A percentile compares a stretch with the other conserved stretches of the same genome.
Evolutionary conservation across 2,797 vertebrate species (phyloP).

Genomic region (Eremophila alpestris): DNA sequence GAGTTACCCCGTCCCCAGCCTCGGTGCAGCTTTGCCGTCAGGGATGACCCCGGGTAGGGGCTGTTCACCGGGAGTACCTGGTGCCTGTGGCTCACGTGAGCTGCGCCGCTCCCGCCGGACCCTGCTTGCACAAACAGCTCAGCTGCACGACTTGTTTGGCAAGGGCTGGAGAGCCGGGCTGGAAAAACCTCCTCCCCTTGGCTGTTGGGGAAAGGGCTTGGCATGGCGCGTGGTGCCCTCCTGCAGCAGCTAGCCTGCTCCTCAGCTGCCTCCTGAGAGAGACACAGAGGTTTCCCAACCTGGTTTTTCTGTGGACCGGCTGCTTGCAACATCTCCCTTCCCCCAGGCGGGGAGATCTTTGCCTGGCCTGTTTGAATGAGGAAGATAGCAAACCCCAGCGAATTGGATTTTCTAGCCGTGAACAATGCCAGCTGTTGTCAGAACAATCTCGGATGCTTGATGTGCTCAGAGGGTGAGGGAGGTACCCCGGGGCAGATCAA

Average conservation of each 20-base stretch:
- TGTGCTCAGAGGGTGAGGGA: background rate
- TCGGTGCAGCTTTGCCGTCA: rapidly evolving
- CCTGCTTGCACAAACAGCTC: background rate
- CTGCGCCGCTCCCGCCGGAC: background rate
- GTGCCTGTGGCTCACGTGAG: background rate
- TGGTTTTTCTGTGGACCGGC: background rate
- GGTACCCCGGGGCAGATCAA: background rate
- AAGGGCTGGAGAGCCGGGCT: background rate
- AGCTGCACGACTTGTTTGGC: slow-evolving; percentile 20
- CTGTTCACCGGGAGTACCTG: background rate
- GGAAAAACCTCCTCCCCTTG: background rate
- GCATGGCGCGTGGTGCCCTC: background rate
- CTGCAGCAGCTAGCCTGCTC: background rate
- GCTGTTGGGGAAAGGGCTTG: background rate
- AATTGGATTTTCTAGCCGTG: background rate
- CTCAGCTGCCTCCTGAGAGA: background rate
- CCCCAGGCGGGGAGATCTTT: background rate
- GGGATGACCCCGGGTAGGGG: background rate
- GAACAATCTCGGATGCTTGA: background rate
- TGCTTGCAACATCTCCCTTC: slow-evolving; percentile 13
- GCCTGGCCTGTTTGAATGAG: background rate
- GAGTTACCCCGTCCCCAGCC: rapidly evolving
- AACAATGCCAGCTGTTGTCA: background rate
- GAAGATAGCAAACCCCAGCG: background rate
- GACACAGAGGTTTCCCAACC: slow-evolving; percentile 7